A percentile compares a stretch with the other conserved stretches of the same genome.
Conservation (phyloP, 2,888 invertebrate genomes). For the Ormyrus labotus region DNA sequence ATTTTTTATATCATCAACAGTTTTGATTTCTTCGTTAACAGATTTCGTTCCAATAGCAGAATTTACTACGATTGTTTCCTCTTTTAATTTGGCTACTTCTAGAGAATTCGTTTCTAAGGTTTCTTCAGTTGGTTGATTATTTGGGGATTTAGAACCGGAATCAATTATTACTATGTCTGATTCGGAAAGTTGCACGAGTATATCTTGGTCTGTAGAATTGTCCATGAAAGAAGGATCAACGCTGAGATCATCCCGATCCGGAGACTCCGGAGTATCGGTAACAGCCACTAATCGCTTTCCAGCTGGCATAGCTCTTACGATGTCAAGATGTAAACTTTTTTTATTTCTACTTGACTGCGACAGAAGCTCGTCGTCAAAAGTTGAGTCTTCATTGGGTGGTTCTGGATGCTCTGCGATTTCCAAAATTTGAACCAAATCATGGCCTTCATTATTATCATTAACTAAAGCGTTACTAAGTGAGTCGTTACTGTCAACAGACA, state of each 20-base stretch:
- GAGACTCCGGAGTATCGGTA: conserved; percentile 77
- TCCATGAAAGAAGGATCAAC: conserved; percentile 74
- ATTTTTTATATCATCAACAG: conserved; percentile 57
- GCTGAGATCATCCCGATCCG: conserved; percentile 77
- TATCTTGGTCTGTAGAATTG: conserved; percentile 75
- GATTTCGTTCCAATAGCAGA: conserved; percentile 23
- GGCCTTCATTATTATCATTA: conserved; percentile 70
- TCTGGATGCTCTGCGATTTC: conserved; percentile 70
- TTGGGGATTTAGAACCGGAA: conserved; percentile 79
- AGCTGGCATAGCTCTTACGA: conserved; percentile 73
- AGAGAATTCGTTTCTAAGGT: conserved; percentile 54
- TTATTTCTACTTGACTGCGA: conserved; percentile 67
- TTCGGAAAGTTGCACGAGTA: conserved; percentile 71
- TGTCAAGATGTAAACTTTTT: conserved; percentile 68
- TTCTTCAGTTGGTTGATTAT: conserved; percentile 77
- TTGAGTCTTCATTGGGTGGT: conserved; percentile 63
- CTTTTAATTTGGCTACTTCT: conserved; percentile 36
- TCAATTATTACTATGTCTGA: conserved; percentile 82
- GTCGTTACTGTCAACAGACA: conserved; percentile 79
- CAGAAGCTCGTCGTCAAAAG: conserved; percentile 70
- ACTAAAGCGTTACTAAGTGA: conserved; percentile 75
- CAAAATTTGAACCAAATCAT: conserved; percentile 73
- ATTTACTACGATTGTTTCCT: conserved; percentile 19
- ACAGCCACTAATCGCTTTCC: conserved; percentile 74
- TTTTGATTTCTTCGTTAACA: conserved; percentile 28